phyloP scores from a whole-genome alignment of 1,140 invertebrate genomes.

The Hylyphantes graminicola region DNA sequence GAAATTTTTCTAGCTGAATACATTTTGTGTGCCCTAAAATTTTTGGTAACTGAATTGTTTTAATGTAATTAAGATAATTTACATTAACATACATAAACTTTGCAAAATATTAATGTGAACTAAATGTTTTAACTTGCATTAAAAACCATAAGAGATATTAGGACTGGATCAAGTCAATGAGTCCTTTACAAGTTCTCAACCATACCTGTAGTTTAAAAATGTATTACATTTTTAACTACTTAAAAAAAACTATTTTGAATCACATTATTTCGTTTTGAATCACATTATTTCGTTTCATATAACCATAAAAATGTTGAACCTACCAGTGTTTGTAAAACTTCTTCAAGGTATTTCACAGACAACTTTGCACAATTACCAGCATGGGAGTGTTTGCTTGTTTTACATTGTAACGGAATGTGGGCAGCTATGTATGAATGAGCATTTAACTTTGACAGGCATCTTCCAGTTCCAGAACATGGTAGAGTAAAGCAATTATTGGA shows the following conservation, averaged over 20 bases:
- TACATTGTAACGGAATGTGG: slow-evolving; percentile 80
- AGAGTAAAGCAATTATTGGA: slow-evolving; percentile 77
- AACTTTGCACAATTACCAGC: slow-evolving; percentile 80
- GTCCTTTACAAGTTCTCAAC: too few species aligned
- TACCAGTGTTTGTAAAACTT: slow-evolving; percentile 68
- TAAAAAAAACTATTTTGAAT: too few species aligned
- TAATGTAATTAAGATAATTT: background rate
- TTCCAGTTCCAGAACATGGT: slow-evolving; percentile 82
- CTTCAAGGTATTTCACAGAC: slow-evolving; percentile 77
- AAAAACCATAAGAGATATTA: too few species aligned
- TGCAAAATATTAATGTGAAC: background rate
- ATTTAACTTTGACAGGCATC: slow-evolving; percentile 80
- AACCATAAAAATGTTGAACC: slow-evolving; percentile 25
- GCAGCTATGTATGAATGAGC: slow-evolving; percentile 80
- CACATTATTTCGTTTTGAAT: too few species aligned
- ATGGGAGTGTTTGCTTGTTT: slow-evolving; percentile 78
- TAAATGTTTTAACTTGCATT: background rate
- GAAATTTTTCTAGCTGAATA: background rate
- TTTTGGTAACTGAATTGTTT: background rate
- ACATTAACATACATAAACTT: background rate
- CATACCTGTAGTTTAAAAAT: too few species aligned
- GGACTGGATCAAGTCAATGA: background rate
- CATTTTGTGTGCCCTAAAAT: background rate
- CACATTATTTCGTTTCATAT: too few species aligned
- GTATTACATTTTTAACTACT: too few species aligned